phyloP scores from a whole-genome alignment of 1,140 invertebrate genomes.

The Zaprionus ornatus region DNA sequence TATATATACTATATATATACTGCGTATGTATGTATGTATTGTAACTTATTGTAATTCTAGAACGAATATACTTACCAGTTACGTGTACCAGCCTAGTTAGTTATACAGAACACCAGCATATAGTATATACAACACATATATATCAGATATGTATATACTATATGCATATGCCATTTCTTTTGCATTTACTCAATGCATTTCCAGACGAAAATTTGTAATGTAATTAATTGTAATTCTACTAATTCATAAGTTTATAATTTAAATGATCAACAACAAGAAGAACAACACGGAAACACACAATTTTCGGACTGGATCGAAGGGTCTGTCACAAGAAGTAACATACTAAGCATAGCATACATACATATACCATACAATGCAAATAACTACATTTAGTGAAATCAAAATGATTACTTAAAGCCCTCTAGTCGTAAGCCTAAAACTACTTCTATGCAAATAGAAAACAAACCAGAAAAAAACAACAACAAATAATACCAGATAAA shows the following conservation, averaged over 20 bases:
- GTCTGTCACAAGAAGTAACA: conserved; percentile 19
- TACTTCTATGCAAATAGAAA: conserved; percentile 39
- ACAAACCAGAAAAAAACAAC: conserved; percentile 16
- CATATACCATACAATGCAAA: conserved; percentile 42
- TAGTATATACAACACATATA: conserved; percentile 15
- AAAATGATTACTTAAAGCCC: conserved; percentile 66
- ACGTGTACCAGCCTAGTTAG: conserved; percentile 59
- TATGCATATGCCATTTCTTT: conserved; percentile 53
- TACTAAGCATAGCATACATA: conserved; percentile 19
- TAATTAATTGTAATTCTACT: conserved; percentile 76
- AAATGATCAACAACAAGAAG: conserved; percentile 28
- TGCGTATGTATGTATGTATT: conserved; percentile 14
- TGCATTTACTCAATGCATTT: conserved; percentile 80
- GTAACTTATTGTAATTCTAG: conserved; percentile 74
- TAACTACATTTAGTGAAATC: conserved; percentile 77
- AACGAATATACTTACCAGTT: conserved; percentile 47
- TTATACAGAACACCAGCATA: conserved; percentile 29
- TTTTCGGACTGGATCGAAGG: conserved; percentile 16
- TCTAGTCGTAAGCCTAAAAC: conserved; percentile 72
- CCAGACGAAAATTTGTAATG: conserved; percentile 69
- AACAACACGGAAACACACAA: conserved; percentile 7
- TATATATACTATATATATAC: conserved; percentile 5
- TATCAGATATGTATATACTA: conserved; percentile 17
- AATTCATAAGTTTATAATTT: conserved; percentile 60
- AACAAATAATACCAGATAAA: conserved; percentile 45